Evolutionary conservation across 2,888 invertebrate species (phyloP).

Genomic region (Drosophila prostipennis): DNA sequence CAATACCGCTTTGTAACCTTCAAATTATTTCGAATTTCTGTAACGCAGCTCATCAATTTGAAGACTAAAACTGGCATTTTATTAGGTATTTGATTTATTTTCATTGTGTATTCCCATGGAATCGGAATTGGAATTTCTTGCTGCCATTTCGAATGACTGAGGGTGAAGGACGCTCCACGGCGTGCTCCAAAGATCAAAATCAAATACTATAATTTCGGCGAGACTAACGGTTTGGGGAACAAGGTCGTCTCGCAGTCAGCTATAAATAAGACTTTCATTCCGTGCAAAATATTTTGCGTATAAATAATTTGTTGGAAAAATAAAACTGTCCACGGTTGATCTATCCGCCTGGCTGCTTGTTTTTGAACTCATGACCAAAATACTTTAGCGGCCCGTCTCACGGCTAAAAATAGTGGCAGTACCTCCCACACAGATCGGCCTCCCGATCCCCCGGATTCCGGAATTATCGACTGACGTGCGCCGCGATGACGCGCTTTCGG

Average conservation of each 20-base stretch:
- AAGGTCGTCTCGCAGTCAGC: conserved; percentile 72
- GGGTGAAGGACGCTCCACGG: conserved; percentile 75
- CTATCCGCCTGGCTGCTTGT: conserved; percentile 26
- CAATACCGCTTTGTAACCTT: conserved; percentile 17
- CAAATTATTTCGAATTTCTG: conserved; percentile 1
- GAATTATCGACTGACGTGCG: conserved; percentile 67
- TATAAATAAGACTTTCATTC: conserved; percentile 65
- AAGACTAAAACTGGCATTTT: conserved; percentile 13
- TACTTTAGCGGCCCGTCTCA: conserved; percentile 74
- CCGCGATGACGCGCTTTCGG: conserved; percentile 66
- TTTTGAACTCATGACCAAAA: conserved; percentile 72
- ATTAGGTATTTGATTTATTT: conserved; percentile 40
- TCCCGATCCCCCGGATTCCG: conserved; percentile 6
- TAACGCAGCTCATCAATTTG: not conserved
- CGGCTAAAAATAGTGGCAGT: conserved; percentile 65
- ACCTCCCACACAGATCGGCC: conserved; percentile 40
- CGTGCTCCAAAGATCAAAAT: conserved; percentile 62
- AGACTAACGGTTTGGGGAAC: conserved; percentile 45
- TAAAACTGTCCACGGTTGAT: conserved; percentile 59
- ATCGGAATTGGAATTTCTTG: conserved; percentile 37
- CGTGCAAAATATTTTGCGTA: conserved; percentile 65
- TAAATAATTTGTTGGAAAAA: conserved; percentile 74
- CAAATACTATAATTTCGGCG: conserved; percentile 27
- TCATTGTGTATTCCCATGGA: conserved; percentile 39
- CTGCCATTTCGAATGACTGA: conserved; percentile 63